Evolutionary conservation across 2,888 invertebrate genomes (phyloP), one percentile per base, ranked within the genome.

Genomic region (Camponotus fellah): DNA sequence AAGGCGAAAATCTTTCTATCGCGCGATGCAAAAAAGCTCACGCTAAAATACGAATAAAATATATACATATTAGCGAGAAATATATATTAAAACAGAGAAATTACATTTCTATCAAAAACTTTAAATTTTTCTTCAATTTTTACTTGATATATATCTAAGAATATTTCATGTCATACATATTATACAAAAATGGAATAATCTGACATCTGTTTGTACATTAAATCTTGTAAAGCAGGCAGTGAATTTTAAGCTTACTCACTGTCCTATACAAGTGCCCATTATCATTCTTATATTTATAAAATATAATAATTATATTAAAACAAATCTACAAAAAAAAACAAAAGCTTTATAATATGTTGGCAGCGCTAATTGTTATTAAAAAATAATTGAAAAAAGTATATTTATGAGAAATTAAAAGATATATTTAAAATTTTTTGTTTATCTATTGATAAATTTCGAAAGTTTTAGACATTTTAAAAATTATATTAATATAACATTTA

Each of bases 171-270:
- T 77, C 75, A 26, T 75, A 83, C 69, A 46, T 58, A 76, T 69
- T 84, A 84, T 84, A 84, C 58, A 83, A 56, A 83, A 87, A 85
- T 85, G 76, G 82, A 85, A 80, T 79, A 77, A 69, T 87, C 71
- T 9, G 49, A 65, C 64, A 71, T 82, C 8, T 60, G 75, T 89
- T 89, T 89, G 89, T 89, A 89, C 90, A 89, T 89, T 90, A 85
- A 83, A 85, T 76, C 86, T 84, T 83, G 82, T 66, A 68, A 87
- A 88, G 85, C 81, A 88, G 83, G 86, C 89, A 89, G 88, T 89
- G 86, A 87, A 86, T 83, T 84, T 84, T 86, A 86, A 86, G 76
- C 83, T 72, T 87, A 83, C 85, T 89, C 86, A 88, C 89, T 89
- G 81, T 89, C 79, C 83, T 86, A 85, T 68, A 75, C 66, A 84